These are phyloP conservation scores for Pristis pectinata DNA, from an alignment of 2,797 vertebrate genomes.

Conservation along the genomic window DNA sequence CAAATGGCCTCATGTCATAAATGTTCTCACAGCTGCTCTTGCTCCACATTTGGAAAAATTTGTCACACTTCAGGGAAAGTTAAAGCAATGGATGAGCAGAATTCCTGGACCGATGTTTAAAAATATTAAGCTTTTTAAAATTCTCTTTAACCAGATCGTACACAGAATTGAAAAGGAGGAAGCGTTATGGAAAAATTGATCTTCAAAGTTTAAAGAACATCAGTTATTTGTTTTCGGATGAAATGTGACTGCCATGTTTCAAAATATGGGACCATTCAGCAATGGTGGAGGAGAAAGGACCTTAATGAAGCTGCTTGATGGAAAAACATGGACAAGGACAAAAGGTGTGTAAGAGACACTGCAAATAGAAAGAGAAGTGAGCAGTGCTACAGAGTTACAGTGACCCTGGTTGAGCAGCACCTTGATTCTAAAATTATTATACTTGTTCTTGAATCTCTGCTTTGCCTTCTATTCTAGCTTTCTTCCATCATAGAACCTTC, in stretches of 20 bases:
- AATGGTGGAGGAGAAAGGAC: too few species aligned
- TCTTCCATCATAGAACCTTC: too few species aligned
- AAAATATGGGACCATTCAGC: neutral
- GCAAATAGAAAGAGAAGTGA: too few species aligned
- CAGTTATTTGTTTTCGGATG: neutral
- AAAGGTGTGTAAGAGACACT: too few species aligned
- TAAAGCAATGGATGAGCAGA: neutral
- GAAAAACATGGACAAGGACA: neutral
- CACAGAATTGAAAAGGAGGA: slow-evolving; percentile 6
- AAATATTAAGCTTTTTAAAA: slow-evolving; percentile 1
- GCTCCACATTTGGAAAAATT: neutral
- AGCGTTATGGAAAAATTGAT: slow-evolving; percentile 18
- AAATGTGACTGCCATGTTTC: neutral
- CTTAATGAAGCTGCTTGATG: neutral
- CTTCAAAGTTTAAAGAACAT: neutral
- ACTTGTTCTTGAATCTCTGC: too few species aligned
- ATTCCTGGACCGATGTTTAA: neutral
- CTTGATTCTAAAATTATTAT: too few species aligned
- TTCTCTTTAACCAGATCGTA: neutral
- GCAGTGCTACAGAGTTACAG: too few species aligned
- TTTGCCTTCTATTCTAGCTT: too few species aligned
- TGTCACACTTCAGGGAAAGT: neutral
- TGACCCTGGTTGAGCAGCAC: too few species aligned
- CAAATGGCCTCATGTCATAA: too few species aligned
- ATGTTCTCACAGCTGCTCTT: too few species aligned